Base-by-base conservation (phyloP, 2,888 invertebrate genomes). In the Lasioglossum calceatum region DNA sequence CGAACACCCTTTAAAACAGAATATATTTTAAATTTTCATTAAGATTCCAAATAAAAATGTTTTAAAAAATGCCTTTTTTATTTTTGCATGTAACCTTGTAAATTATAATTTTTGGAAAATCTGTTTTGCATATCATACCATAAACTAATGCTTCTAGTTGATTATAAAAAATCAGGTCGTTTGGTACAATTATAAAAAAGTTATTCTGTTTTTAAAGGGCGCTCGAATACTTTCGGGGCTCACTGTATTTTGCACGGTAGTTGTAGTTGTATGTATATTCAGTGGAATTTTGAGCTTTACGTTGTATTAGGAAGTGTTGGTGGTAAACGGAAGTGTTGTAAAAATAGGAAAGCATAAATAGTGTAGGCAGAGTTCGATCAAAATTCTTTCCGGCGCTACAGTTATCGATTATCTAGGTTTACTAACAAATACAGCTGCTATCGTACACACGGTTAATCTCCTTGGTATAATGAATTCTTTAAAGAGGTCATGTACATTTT, bases 391-490 rank as follows among this genome's bases (percentile, higher is more conserved):
- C n/a, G n/a, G 32, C 16, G 14, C 23, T 61, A 44, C 36, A 75
- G 64, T 74, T 81, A 86, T 82, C 79, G 85, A 87, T 87, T 79
- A 50, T 64, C 47, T 70, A 7, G 27, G 67, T 74, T 77, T 85
- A 79, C 50, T 47, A 85, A 81, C 73, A 76, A 85, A 81, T 71
- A 79, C 73, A 82, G 42, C 27, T 23, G 70, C 1, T 44, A 77
- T 61, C 12, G n/a, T 47, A 77, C 50, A 23, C 79, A 36, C 73
- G 36, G 61, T 70, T 61, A 82, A 87, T 85, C 27, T 27, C 12
- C n/a, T 58, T 39, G 67, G 19, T 32, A n/a, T 3, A 12, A 39
- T 12, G 2, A 71, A 10, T n/a, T 23, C n/a, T 39, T 42, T 12
- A 23, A 39, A 39, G 2, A 67, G 19, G 23, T 12, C 4, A 4